phyloP scores from a whole-genome alignment of 2,888 invertebrate species.

The Trichopria drosophilae region DNA sequence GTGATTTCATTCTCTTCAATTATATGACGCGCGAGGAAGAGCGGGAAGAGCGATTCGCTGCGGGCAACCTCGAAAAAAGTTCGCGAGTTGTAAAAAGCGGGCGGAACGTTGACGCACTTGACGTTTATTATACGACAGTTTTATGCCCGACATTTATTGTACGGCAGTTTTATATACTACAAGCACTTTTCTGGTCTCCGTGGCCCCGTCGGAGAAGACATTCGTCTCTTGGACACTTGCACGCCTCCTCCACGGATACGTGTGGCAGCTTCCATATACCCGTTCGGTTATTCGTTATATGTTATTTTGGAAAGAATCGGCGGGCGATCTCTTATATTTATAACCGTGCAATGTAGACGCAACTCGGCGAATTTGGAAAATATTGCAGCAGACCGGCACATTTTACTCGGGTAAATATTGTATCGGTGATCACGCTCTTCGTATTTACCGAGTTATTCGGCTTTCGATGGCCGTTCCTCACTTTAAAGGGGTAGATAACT shows the following conservation, averaged over 20 bases:
- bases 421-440: too few relatives aligned
- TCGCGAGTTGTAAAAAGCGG: constrained; percentile 23
- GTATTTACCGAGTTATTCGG: too few relatives aligned
- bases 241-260: constrained; percentile 11
- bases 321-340: too few relatives aligned
- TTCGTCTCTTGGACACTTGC: constrained; percentile 38
- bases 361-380: too few relatives aligned
- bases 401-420: too few relatives aligned
- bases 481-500: too few relatives aligned
- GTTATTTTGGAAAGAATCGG: too few relatives aligned
- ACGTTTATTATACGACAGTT: constrained; percentile 34
- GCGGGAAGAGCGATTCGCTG: constrained; percentile 22
- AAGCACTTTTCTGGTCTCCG: constrained; percentile 22
- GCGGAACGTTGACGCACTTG: constrained; percentile 31
- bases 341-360: too few relatives aligned
- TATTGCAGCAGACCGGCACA: too few relatives aligned
- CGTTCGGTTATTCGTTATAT: too few relatives aligned
- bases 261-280: too few relatives aligned
- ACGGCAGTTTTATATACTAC: constrained; percentile 33
- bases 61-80: constrained; percentile 25
- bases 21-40: constrained; percentile 10
- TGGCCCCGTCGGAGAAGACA: constrained; percentile 19
- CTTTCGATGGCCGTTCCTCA: too few relatives aligned
- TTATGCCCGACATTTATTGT: constrained; percentile 34
- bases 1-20: constrained; percentile 26